Percentiles rank a stretch among this genome's conserved stretches.
Conservation (phyloP, 2,888 invertebrate genomes). For the Drosophila tripunctata region DNA sequence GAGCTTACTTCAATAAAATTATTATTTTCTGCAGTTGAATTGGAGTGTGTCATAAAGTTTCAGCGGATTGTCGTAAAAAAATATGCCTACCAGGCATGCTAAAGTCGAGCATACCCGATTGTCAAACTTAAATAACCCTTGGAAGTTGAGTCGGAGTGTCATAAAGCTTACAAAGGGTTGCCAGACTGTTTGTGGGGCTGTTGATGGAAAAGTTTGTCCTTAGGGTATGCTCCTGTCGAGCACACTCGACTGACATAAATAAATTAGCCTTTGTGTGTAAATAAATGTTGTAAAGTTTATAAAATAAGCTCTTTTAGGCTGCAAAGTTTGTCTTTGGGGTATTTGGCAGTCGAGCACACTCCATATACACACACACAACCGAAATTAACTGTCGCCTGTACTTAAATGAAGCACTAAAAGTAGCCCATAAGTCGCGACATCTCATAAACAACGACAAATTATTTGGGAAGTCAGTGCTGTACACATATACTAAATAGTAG, state of each 20-base stretch:
- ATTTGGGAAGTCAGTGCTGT: constrained; percentile 12
- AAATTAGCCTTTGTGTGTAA: not conserved
- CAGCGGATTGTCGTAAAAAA: too few species aligned
- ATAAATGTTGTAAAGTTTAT: not conserved
- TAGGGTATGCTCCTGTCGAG: not conserved
- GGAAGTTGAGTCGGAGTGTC: not conserved
- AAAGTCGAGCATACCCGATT: not conserved
- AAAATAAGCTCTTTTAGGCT: not conserved
- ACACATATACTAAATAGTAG: not conserved
- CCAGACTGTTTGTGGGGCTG: not conserved
- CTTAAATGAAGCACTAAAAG: constrained; percentile 67
- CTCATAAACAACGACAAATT: constrained; percentile 58
- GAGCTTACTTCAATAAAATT: not conserved
- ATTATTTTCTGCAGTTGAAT: not conserved
- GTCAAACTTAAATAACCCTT: too few species aligned
- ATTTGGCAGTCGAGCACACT: not conserved
- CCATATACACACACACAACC: not conserved
- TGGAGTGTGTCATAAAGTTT: not conserved
- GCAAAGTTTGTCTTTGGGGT: not conserved
- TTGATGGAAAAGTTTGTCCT: not conserved
- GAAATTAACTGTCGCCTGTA: not conserved
- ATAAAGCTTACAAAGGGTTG: too few species aligned
- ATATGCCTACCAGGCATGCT: too few species aligned
- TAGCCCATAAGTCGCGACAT: constrained; percentile 73
- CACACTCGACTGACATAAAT: not conserved